Percentiles rank a stretch among this genome's conserved stretches.
Conservation (phyloP, 1,140 invertebrate genomes). For the Lasioglossum albipes region DNA sequence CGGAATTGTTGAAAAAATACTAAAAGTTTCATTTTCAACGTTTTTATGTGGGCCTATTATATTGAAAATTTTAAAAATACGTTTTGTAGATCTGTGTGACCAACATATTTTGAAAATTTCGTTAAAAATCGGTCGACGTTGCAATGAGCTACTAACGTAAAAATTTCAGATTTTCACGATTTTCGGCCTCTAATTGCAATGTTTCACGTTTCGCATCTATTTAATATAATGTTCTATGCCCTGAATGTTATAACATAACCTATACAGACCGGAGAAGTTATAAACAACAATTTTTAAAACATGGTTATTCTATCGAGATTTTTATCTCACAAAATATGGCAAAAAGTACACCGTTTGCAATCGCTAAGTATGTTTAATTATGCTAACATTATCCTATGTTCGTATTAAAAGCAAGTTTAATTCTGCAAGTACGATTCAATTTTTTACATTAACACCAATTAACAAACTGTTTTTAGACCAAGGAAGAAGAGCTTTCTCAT, state of each 20-base stretch:
- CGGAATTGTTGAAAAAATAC: too few species aligned
- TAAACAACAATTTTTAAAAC: neutral
- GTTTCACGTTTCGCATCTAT: too few species aligned
- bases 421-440: too few species aligned
- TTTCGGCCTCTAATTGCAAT: too few species aligned
- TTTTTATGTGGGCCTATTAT: too few species aligned
- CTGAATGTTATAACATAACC: neutral
- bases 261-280: neutral
- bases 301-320: slow-evolving; percentile 8
- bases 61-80: too few species aligned
- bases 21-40: too few species aligned
- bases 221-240: neutral
- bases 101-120: too few species aligned
- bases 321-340: neutral
- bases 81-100: too few species aligned
- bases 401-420: neutral
- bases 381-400: neutral
- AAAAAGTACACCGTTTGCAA: neutral
- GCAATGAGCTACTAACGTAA: too few species aligned
- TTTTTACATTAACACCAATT: neutral
- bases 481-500: slow-evolving; percentile 9
- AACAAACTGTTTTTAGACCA: slow-evolving; percentile 8
- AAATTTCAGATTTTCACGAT: too few species aligned
- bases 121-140: too few species aligned
- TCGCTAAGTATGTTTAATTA: slow-evolving; percentile 4